Evolutionary conservation across 2,797 vertebrate species (phyloP), one percentile per base, ranked within the genome.

Genomic region (Xenopus petersii): DNA sequence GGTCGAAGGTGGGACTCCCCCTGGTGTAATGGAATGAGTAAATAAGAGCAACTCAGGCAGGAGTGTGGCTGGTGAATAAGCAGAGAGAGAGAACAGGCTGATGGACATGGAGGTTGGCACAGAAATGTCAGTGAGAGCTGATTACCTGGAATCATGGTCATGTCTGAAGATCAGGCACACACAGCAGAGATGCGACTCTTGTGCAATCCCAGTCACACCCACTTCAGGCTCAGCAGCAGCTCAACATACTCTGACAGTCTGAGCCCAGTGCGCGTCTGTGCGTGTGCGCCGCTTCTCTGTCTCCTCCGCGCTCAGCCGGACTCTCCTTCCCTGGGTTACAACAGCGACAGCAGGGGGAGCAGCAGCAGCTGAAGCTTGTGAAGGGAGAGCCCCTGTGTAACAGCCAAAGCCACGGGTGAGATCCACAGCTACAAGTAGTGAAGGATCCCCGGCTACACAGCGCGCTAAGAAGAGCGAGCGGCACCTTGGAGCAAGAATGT

Each of bases 121-220:
- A 71, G 36, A 73, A 42, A 73, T 65, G 16, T 12, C 74, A 70
- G 67, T 65, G 11, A 26, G 36, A 70, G 71, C 74, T 73, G 47
- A 73, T 78, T 78, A 70, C 51, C 67, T 74, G 71, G 55, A 60
- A 68, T 42, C 42, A 78, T 71, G 76, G 76, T 73, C 76, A 78
- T 73, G 65, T 33, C 76, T 69, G 76, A 70, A 49, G 64, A 70
- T 66, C 71, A 70, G 12, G 48, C 36, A 58, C 54, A 58, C 54
- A 42, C 66, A 65, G 42, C 24, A 64, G 60, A 73, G 75, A 70
- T 12, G 47, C 72, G 75, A 72, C 75, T 30, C 26, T 30, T 58
- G 58, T 72, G 47, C 61, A 65, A 56, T 67, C 70, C 33, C 75
- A 55, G 67, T 78, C 70, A 78, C 75, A 73, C 70, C 70, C 75